Evolutionary conservation across 2,888 invertebrate species (phyloP).

Genomic region (Agrotis exclamationis): DNA sequence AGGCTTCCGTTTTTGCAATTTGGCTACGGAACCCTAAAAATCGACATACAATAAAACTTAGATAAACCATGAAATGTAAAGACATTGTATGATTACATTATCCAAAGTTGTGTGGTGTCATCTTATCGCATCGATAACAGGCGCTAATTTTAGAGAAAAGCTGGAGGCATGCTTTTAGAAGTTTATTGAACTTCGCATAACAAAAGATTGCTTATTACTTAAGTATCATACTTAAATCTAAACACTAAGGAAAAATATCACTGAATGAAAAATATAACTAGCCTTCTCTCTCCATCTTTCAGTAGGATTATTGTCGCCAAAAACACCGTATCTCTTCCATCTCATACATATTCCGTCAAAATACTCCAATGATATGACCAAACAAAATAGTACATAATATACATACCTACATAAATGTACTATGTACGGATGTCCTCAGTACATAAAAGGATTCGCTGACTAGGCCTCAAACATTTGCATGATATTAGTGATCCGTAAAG

Average conservation of each 20-base stretch:
- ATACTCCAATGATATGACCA: constrained; percentile 3
- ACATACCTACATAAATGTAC: not conserved
- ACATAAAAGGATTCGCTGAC: not conserved
- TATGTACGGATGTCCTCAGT: not conserved
- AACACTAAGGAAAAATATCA: not conserved
- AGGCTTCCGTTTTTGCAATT: too few species aligned
- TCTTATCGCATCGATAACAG: not conserved
- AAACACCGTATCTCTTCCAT: too few species aligned
- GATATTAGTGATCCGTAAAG: constrained; percentile 4
- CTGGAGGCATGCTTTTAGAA: not conserved
- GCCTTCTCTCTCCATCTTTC: not conserved
- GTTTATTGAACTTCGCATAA: not conserved
- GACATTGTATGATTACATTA: too few species aligned
- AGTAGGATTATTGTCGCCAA: not conserved
- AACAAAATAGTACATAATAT: not conserved
- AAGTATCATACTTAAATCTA: not conserved
- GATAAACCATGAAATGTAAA: too few species aligned
- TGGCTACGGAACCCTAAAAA: too few species aligned
- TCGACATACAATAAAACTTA: too few species aligned
- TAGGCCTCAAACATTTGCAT: constrained; percentile 33
- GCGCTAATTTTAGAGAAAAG: not conserved
- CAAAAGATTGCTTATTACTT: not conserved
- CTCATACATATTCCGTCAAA: constrained; percentile 26
- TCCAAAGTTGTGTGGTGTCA: too few species aligned
- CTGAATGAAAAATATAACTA: not conserved